These are phyloP conservation scores for Phylloscopus collybita DNA, from an alignment of 2,797 vertebrate genomes.

Conservation along the genomic window DNA sequence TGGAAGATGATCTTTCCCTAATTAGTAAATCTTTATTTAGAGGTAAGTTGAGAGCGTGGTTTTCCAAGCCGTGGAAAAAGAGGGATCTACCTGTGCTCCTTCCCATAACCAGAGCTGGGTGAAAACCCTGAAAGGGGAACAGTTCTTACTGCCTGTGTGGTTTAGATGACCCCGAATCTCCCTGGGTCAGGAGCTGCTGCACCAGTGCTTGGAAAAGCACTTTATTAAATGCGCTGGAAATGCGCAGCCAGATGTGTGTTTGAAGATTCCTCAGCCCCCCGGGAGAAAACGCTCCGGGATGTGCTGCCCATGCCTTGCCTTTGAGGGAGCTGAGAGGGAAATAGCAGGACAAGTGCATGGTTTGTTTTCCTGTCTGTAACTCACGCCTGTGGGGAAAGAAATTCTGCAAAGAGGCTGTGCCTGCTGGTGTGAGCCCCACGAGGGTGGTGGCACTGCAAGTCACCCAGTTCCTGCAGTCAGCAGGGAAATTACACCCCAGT, in stretches of 20 bases:
- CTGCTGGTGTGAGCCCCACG: fast-evolving
- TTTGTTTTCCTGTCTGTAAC: background rate
- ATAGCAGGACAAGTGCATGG: background rate
- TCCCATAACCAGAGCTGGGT: background rate
- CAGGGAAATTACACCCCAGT: background rate
- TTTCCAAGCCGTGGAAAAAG: background rate
- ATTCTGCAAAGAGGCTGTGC: background rate
- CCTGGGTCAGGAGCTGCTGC: background rate
- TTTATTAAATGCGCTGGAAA: background rate
- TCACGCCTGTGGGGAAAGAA: background rate
- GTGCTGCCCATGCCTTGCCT: background rate
- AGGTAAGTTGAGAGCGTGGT: background rate
- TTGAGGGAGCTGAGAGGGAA: background rate
- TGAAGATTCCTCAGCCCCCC: background rate
- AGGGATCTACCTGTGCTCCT: fast-evolving
- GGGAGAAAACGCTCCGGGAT: background rate
- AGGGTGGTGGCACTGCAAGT: background rate
- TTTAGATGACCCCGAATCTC: background rate
- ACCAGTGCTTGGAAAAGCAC: background rate
- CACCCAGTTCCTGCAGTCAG: no score
- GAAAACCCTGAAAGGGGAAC: background rate
- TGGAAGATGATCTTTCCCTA: background rate
- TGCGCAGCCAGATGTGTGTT: background rate
- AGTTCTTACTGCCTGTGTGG: background rate
- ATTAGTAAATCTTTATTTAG: background rate